These are phyloP conservation scores for Stichopus chloronotus DNA, from an alignment of 35 echinoderm and acorn worm species.

Conservation along the genomic window DNA sequence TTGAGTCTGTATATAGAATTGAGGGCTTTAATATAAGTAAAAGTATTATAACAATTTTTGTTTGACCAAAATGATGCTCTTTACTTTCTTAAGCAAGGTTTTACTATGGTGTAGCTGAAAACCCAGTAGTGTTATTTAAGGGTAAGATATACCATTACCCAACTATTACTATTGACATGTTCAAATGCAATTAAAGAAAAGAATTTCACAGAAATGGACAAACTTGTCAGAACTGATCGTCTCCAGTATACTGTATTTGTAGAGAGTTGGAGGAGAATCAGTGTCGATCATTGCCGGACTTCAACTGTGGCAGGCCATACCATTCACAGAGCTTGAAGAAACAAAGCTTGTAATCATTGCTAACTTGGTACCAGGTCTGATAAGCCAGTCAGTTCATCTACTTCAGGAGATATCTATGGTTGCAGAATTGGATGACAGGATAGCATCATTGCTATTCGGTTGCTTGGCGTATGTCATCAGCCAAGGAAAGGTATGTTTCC, in stretches of 20 bases:
- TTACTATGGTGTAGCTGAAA: too few relatives aligned
- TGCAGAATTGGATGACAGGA: neutral
- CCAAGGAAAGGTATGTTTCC: conserved; percentile 20
- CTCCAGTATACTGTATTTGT: neutral
- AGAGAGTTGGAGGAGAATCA: neutral
- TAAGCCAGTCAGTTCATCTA: neutral
- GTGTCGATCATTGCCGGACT: neutral
- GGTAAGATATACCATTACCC: too few relatives aligned
- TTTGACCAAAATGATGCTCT: too few relatives aligned
- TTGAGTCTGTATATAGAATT: too few relatives aligned
- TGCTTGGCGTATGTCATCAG: neutral
- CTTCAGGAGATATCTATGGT: neutral
- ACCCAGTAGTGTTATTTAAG: too few relatives aligned
- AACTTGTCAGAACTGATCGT: too few relatives aligned
- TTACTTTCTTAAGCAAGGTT: too few relatives aligned
- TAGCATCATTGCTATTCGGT: neutral
- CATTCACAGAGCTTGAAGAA: neutral
- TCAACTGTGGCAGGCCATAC: conserved; percentile 4
- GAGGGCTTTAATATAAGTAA: too few relatives aligned
- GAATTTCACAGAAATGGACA: too few relatives aligned
- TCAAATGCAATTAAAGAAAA: too few relatives aligned
- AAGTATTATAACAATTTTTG: too few relatives aligned
- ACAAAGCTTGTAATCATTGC: neutral
- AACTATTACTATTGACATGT: too few relatives aligned
- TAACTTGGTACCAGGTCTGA: neutral